A percentile compares a stretch with the other conserved stretches of the same genome.
phyloP scores from a whole-genome alignment of 2,888 invertebrate genomes.

The Sarcophaga variegata region DNA sequence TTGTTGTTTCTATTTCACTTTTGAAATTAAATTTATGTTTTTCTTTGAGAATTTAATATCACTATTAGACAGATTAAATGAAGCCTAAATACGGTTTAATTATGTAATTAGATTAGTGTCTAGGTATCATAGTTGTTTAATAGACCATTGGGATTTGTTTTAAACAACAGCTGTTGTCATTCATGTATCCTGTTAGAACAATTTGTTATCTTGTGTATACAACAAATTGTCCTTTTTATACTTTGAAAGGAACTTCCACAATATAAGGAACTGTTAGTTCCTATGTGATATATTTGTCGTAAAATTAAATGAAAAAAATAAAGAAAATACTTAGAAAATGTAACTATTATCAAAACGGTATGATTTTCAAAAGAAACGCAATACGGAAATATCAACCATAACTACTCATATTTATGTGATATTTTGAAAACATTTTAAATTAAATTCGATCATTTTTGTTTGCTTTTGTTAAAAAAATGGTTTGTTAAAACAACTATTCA shows the following conservation, averaged over 20 bases:
- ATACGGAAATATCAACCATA: no score
- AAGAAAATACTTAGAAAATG: no score
- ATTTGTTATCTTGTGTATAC: constrained; percentile 49
- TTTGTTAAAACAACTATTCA: no score
- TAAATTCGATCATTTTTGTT: no score
- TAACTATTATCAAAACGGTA: no score
- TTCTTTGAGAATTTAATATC: constrained; percentile 33
- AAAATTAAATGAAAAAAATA: no score
- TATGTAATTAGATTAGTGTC: constrained; percentile 36
- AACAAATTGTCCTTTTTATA: constrained; percentile 29
- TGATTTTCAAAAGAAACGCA: no score
- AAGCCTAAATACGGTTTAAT: constrained; percentile 31
- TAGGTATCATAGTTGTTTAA: constrained; percentile 42
- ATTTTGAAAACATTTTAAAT: no score
- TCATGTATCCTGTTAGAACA: constrained; percentile 49
- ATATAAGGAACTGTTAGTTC: no score
- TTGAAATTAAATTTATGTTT: constrained; percentile 50
- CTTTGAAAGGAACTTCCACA: background rate
- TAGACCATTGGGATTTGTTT: constrained; percentile 57
- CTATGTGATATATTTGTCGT: no score
- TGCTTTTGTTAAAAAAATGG: no score
- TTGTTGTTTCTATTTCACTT: constrained; percentile 41
- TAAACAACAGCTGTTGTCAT: constrained; percentile 58
- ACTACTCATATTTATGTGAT: no score
- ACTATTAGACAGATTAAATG: background rate